Conservation (phyloP, 1,140 invertebrate species). For the Cardiocondyla obscurior region DNA sequence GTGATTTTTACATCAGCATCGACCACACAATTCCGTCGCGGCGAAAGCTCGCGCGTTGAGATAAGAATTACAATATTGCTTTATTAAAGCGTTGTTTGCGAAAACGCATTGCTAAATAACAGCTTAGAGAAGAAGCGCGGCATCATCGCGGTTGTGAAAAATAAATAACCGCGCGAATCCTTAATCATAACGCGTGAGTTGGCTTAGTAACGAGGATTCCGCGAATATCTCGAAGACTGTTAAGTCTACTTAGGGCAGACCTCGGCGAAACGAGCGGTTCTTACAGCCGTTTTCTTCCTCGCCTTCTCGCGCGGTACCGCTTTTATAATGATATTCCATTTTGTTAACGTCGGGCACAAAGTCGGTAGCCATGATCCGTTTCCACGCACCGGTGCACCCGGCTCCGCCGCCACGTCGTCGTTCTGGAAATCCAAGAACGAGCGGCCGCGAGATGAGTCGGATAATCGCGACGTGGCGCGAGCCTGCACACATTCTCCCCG, state of each 20-base stretch:
- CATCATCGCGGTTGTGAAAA: not conserved
- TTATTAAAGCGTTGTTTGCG: not conserved
- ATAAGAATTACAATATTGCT: slow-evolving; percentile 12
- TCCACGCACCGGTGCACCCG: slow-evolving; percentile 79
- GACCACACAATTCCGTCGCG: not conserved
- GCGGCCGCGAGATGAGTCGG: slow-evolving; percentile 42
- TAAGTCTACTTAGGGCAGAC: slow-evolving; percentile 39
- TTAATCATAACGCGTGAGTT: slow-evolving; percentile 3
- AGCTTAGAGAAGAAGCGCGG: not conserved
- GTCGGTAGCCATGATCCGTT: slow-evolving; percentile 81
- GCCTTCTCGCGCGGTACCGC: slow-evolving; percentile 46
- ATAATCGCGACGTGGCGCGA: slow-evolving; percentile 13
- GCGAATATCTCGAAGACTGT: not conserved
- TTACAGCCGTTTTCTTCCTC: slow-evolving; percentile 26
- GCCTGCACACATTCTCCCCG: not conserved
- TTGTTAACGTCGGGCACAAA: slow-evolving; percentile 72
- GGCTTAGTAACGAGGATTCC: not conserved
- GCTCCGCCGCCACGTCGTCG: slow-evolving; percentile 27
- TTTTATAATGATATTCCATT: slow-evolving; percentile 76
- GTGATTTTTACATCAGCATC: not conserved
- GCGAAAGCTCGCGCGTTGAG: no score
- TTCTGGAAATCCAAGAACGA: slow-evolving; percentile 67
- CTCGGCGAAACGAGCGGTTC: slow-evolving; percentile 39
- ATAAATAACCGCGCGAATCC: not conserved
- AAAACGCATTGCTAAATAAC: slow-evolving; percentile 9